Evolutionary conservation across 2,888 invertebrate genomes (phyloP), one percentile per base, ranked within the genome.

Genomic region (Phyllotreta cruciferae): DNA sequence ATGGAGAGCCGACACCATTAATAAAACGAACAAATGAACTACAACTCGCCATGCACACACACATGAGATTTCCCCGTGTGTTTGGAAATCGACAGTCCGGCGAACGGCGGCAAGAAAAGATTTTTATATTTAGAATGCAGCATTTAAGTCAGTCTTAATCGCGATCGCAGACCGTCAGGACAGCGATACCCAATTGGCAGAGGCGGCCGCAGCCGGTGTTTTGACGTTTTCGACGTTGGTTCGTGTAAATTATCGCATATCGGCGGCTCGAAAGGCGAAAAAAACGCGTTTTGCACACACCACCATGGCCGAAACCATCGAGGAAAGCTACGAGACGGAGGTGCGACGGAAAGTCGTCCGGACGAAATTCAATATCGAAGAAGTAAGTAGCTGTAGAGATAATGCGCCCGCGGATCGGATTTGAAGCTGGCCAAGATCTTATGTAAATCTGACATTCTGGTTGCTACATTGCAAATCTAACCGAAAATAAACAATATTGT

Each of bases 341-440:
- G 86, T 89, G 83, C 86, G 87, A 81, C 85, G 88, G 80, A 88
- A 88, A 83, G 85, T 87, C 82, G 85, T 88, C 81, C 85, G 87
- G 83, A 88, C 85, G 79, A 88, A 84, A 83, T 85, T 87, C 83
- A 88, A 87, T 84, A 89, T 88, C 81, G 85, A 88, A 84, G 89
- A 89, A 87, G 89, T 89, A 86, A 86, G 86, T 80, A 57, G 50
- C 24, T 37, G 45, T n/a, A 34, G 11, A 44, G 6, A 44, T 45
- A 6, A 44, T 44, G 10, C 3, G 10, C 41, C 41, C 24, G 24
- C 24, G 44, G 45, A 7, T 14, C 7, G 13, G 10, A 24, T n/a
- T 45, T 3, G 45, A n/a, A 45, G 13, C 45, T 24, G 24, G 45
- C 45, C 45, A 13, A 8, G 45, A 7, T 24, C 13, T 13, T 45